Evolutionary conservation across 1,140 invertebrate genomes (phyloP).

Genomic region (Drosophila chauvacae): DNA sequence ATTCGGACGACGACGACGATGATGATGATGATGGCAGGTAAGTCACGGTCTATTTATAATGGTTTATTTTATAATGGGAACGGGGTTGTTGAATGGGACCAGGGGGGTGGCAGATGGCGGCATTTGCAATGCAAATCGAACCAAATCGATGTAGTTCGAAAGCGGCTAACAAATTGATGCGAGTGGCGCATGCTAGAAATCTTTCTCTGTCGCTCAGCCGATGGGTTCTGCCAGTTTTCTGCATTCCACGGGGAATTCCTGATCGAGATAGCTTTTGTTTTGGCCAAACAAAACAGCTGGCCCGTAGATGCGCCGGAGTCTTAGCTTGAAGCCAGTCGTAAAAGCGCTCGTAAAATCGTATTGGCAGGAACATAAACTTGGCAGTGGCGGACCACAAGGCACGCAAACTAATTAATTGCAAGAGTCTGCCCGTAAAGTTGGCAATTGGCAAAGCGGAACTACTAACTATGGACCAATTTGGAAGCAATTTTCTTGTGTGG

Average conservation of each 20-base stretch:
- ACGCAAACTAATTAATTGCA: slow-evolving; percentile 35
- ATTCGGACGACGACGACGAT: neutral
- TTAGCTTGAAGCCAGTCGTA: slow-evolving; percentile 31
- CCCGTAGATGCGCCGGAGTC: slow-evolving; percentile 5
- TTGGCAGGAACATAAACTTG: slow-evolving; percentile 28
- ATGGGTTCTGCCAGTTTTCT: slow-evolving; percentile 30
- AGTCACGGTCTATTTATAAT: slow-evolving; percentile 54
- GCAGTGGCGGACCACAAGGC: slow-evolving; percentile 7
- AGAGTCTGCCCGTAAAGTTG: slow-evolving; percentile 23
- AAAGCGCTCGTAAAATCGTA: slow-evolving; percentile 36
- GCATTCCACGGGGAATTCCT: slow-evolving; percentile 65
- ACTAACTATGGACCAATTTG: slow-evolving; percentile 31
- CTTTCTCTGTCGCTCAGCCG: slow-evolving; percentile 28
- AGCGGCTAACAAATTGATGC: slow-evolving; percentile 67
- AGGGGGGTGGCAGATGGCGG: neutral
- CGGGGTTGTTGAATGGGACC: neutral
- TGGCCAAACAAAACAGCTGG: slow-evolving; percentile 19
- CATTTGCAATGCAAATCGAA: slow-evolving; percentile 65
- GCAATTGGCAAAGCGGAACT: slow-evolving; percentile 18
- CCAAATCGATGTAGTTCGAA: slow-evolving; percentile 40
- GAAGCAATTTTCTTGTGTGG: slow-evolving; percentile 19
- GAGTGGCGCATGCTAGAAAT: slow-evolving; percentile 51
- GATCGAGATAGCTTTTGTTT: slow-evolving; percentile 46
- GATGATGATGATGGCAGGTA: slow-evolving; percentile 49
- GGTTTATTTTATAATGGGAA: slow-evolving; percentile 10